These are phyloP conservation scores for Phrynocephalus guinanensis DNA, from an alignment of 2,797 vertebrate species.

Conservation along the genomic window DNA sequence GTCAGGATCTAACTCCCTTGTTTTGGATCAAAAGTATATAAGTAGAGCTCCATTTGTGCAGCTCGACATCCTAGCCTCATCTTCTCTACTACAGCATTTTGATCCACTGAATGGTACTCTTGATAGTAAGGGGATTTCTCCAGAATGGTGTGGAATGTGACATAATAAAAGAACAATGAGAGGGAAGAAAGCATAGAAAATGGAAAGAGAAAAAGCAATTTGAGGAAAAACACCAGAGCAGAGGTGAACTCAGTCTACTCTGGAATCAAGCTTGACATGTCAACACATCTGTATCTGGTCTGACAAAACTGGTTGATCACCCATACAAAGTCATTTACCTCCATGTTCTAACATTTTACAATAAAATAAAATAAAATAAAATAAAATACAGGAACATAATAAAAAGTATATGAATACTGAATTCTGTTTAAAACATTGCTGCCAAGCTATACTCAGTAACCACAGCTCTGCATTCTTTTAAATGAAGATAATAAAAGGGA, in stretches of 20 bases:
- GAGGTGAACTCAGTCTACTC: background rate
- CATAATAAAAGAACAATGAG: background rate
- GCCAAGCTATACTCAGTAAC: constrained; percentile 19
- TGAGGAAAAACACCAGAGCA: too few relatives aligned
- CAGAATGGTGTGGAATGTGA: background rate
- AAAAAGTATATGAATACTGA: constrained; percentile 31
- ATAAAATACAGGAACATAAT: background rate
- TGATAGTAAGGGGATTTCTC: background rate
- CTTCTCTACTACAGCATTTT: background rate
- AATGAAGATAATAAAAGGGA: constrained; percentile 52
- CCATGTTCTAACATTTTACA: constrained; percentile 2
- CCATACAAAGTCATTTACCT: background rate
- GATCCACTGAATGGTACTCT: background rate
- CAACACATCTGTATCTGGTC: background rate
- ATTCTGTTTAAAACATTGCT: constrained; percentile 37
- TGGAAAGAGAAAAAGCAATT: background rate
- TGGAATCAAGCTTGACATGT: background rate
- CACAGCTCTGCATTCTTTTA: constrained; percentile 29
- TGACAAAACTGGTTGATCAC: background rate
- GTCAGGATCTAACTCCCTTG: background rate
- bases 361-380: constrained; percentile 38
- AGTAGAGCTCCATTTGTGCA: background rate
- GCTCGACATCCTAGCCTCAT: background rate
- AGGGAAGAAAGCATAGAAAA: background rate
- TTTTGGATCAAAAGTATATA: background rate